Base-by-base conservation (phyloP, 1,140 invertebrate species). In the Pogonognathellus flavescens region DNA sequence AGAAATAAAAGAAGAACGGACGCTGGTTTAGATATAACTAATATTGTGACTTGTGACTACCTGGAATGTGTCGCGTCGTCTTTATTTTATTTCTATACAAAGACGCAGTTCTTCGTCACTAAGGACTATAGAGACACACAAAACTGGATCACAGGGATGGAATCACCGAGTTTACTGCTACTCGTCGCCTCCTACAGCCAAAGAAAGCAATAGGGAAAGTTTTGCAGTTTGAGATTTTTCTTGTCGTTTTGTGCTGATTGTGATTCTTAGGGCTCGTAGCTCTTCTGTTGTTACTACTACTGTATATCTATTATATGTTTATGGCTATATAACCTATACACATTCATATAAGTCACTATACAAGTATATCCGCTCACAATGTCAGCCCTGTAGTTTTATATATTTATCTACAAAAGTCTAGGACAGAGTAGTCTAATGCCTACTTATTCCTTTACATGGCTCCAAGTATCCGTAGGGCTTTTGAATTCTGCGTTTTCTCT, bases 181-280 rank as follows among this genome's bases (percentile, higher is more conserved):
- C 18, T 76, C 41, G 66, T 70, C 66, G 66, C 66, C 66, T 41
- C 25, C 31, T 18, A 16, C 41, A 57, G 53, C 31, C 31, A 50
- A 50, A n/a, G 13, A 76, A 76, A 76, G 70, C 41, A 76, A 76
- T 76, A 76, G 41, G 31, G 70, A 76, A 76, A 76, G 70, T 76
- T 76, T 76, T 14, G 70, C 70, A 16, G 41, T 76, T 76, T 76
- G 14, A 76, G 41, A 76, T 76, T 2, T 31, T 25, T 49, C 70
- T 18, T 76, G 70, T 76, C 70, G 31, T 76, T 76, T 76, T 76
- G 22, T 50, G 25, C 41, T 76, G 70, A 76, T 49, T 76, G 41
- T 50, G 70, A 49, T 16, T 76, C 14, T 76, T 76, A 31, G 70
- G 25, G 10, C 53, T 55, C 53, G 53, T 55, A 14, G 31, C 70